Conservation (phyloP, 2,113 vertebrate species). For the Mellivora capensis region DNA sequence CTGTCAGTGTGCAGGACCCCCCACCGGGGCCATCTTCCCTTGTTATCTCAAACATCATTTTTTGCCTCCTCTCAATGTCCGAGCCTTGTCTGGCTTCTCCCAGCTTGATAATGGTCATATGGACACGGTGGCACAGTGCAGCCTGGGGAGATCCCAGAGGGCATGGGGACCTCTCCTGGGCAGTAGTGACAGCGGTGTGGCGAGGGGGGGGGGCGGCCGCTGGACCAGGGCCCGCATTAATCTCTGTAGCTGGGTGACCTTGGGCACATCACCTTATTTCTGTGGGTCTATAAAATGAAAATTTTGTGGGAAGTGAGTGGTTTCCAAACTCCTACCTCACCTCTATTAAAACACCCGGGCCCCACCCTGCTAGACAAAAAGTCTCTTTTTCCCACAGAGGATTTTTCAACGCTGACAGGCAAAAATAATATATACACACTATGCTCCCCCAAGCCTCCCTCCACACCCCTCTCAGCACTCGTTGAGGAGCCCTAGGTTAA, state of each 20-base stretch:
- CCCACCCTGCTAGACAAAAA: conserved; percentile 7
- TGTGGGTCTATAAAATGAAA: conserved; percentile 29
- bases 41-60: conserved; percentile 19
- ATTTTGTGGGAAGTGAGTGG: not conserved
- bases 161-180: not conserved
- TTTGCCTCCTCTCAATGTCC: conserved; percentile 16
- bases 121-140: not conserved
- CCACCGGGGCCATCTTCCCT: not conserved
- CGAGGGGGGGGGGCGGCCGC: not conserved
- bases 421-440: not conserved
- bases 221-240: not conserved
- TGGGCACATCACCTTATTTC: not conserved
- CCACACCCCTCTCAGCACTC: not conserved
- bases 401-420: not conserved
- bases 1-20: not conserved
- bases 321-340: not conserved
- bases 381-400: not conserved
- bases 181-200: not conserved
- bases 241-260: not conserved
- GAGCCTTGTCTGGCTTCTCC: not conserved
- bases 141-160: not conserved
- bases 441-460: not conserved
- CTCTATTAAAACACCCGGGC: conserved; percentile 1
- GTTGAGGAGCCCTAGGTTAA: not conserved
- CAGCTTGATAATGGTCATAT: not conserved